Evolutionary conservation across 2,888 invertebrate species (phyloP).

Genomic region (Colletes collaris): DNA sequence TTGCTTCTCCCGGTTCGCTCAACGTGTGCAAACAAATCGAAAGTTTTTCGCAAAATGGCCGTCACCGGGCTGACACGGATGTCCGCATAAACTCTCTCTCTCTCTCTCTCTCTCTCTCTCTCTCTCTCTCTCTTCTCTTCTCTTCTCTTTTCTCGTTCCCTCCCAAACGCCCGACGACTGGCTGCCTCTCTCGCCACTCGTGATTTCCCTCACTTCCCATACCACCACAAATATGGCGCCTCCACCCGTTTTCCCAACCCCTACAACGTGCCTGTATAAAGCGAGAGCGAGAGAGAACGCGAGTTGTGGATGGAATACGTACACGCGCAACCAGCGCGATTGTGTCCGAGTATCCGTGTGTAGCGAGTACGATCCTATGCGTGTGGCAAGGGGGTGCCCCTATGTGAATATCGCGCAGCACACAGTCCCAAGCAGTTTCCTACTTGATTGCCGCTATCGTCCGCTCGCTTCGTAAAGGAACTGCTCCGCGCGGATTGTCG

Average conservation of each 20-base stretch:
- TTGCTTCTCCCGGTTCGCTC: constrained; percentile 72
- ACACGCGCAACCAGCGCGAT: constrained; percentile 43
- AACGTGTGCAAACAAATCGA: constrained; percentile 79
- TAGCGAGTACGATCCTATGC: constrained; percentile 64
- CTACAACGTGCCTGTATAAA: constrained; percentile 70
- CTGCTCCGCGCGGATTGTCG: constrained; percentile 77
- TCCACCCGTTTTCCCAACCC: constrained; percentile 80
- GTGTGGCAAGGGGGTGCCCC: constrained; percentile 73
- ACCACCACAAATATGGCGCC: constrained; percentile 83
- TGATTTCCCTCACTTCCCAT: constrained; percentile 82
- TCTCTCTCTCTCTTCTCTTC: no score
- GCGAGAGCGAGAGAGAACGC: constrained; percentile 53
- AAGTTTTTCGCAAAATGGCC: constrained; percentile 83
- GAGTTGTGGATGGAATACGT: constrained; percentile 49
- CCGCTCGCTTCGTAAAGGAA: constrained; percentile 79
- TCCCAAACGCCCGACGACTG: constrained; percentile 67
- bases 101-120: constrained; percentile 40
- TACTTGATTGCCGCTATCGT: constrained; percentile 83
- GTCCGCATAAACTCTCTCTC: constrained; percentile 79
- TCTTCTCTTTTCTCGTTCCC: constrained; percentile 48
- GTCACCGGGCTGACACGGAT: constrained; percentile 82
- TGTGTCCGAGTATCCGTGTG: constrained; percentile 50
- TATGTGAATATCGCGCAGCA: constrained; percentile 82
- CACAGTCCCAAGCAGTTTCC: constrained; percentile 83
- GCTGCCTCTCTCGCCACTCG: constrained; percentile 76